Base-by-base conservation (phyloP, 37 sponge, comb jelly and placozoan genomes). In the Aplysina aerophoba region DNA sequence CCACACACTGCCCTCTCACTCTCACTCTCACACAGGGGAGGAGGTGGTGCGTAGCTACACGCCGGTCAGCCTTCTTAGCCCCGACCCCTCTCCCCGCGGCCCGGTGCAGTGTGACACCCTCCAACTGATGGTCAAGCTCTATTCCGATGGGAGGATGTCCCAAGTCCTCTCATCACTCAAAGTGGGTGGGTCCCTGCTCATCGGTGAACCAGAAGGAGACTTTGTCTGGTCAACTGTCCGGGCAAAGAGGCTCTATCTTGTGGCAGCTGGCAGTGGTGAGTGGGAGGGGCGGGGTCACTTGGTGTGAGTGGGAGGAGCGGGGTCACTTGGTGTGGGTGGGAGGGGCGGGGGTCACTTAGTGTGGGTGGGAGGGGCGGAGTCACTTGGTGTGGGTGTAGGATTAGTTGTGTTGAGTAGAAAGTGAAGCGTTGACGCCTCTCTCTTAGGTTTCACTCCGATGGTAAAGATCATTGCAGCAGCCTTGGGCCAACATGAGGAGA, bases 371-470 rank as follows among this genome's bases (percentile, higher is more conserved):
- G 24, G 65, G 50, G 50, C 8, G 8, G 50, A 8, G 50, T n/a
- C n/a, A n/a, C n/a, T n/a, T n/a, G 50, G 50, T 44, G 50, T n/a
- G 50, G 50, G 50, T 44, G 50, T 44, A 8, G 3, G 50, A 11
- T 3, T 44, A 27, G 5, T 80, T 4, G n/a, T 33, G 31, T 84
- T 56, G 25, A 20, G 53, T 0, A 72, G 41, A 27, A 25, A 55
- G 78, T 35, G 24, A 6, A 44, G 16, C 14, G 19, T 77, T 14
- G 55, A 15, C 20, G 15, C 66, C 39, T 15, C 66, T 69, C 53
- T 56, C 64, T 13, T 60, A 95, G 96, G 96, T 0, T 81, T 95
- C 54, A 95, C 96, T 41, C 96, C 96, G 24, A 95, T 95, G 96
- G 83, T 86, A 19, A 78, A 65, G 69, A 37, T 95, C 14, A 83